phyloP scores from a whole-genome alignment of 2,888 invertebrate species.

The Lissocephala sabroskyi region DNA sequence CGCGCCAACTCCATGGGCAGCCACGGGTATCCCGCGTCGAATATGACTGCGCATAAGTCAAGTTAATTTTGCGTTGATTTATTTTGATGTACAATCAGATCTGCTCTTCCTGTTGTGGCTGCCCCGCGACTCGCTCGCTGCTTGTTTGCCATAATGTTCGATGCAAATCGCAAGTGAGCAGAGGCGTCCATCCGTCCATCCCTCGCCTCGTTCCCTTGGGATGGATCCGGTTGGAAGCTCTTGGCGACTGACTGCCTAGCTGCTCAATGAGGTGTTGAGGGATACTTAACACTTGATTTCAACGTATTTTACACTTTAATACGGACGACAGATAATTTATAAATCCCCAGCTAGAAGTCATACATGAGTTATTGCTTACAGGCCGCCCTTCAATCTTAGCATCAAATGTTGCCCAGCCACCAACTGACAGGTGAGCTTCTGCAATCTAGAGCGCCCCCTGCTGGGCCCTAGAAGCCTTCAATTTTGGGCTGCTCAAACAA shows the following conservation, averaged over 20 bases:
- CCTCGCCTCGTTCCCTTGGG: no score
- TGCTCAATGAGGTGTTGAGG: slow-evolving; percentile 41
- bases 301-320: slow-evolving; percentile 26
- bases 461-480: no score
- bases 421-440: no score
- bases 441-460: no score
- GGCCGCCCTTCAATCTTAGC: no score
- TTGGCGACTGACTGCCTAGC: slow-evolving; percentile 3
- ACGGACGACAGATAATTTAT: slow-evolving; percentile 9
- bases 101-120: slow-evolving; percentile 12
- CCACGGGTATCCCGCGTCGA: slow-evolving; percentile 45
- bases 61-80: slow-evolving; percentile 55
- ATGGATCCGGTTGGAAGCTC: no score
- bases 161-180: slow-evolving; percentile 18
- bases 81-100: slow-evolving; percentile 55
- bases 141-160: slow-evolving; percentile 18
- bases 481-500: no score
- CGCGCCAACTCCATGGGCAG: slow-evolving; percentile 6
- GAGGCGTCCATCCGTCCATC: not conserved
- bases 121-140: slow-evolving; percentile 6
- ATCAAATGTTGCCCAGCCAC: no score
- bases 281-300: slow-evolving; percentile 48
- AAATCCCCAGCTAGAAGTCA: not conserved
- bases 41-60: slow-evolving; percentile 57
- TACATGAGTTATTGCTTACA: not conserved